phyloP scores from a whole-genome alignment of 2,888 invertebrate genomes.

The Zonitis immaculata region DNA sequence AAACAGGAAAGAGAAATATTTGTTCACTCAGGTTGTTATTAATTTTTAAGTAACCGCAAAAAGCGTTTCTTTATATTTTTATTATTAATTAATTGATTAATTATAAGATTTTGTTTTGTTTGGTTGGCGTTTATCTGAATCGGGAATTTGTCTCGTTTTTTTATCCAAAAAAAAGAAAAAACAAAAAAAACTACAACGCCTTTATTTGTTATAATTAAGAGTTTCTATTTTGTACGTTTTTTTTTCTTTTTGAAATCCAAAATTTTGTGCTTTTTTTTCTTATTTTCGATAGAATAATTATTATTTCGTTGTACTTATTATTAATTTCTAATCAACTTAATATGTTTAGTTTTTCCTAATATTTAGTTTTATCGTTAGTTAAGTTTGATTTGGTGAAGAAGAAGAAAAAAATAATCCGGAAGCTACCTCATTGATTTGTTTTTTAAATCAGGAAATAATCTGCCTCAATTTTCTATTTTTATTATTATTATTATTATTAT shows the following conservation, averaged over 20 bases:
- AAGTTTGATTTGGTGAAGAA: no score
- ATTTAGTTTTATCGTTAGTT: constrained; percentile 1
- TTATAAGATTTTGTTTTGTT: constrained; percentile 14
- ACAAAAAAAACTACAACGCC: constrained; percentile 3
- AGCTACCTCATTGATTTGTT: constrained; percentile 30
- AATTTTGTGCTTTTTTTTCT: constrained; percentile 7
- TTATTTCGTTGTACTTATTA: constrained; percentile 20
- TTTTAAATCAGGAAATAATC: constrained; percentile 26
- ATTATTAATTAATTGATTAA: constrained; percentile 15
- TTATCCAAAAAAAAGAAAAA: no score
- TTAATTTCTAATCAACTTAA: constrained; percentile 12
- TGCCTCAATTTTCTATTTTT: constrained; percentile 34
- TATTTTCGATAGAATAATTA: constrained; percentile 5
- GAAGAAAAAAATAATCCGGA: constrained; percentile 22
- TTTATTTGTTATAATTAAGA: neutral
- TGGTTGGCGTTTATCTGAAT: neutral
- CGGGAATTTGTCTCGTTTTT: constrained; percentile 15
- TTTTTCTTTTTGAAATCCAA: constrained; percentile 2
- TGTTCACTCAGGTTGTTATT: constrained; percentile 29
- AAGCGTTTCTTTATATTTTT: constrained; percentile 19
- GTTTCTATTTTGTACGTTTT: constrained; percentile 7
- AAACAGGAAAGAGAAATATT: constrained; percentile 9
- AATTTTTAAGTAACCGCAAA: constrained; percentile 16
- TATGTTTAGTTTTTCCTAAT: constrained; percentile 16
- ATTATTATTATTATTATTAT: neutral